Evolutionary conservation across 2,888 invertebrate genomes (phyloP), one percentile per base, ranked within the genome.

Genomic region (Ecdyonurus torrentis): DNA sequence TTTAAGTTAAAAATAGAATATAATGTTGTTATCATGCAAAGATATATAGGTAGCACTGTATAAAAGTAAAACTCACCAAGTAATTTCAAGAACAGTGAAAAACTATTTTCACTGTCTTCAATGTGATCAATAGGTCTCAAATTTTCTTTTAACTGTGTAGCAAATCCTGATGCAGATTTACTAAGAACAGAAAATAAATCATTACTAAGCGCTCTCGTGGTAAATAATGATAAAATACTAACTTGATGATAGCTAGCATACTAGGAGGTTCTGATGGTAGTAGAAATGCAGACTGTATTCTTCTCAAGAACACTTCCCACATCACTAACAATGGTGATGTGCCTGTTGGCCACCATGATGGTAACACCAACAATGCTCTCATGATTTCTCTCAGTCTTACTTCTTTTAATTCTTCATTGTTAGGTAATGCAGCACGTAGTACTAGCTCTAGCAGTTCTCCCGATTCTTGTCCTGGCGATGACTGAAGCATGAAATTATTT

Each of bases 241-340:
- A 73, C 71, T 72, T 71, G 24, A 72, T 67, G 1, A 76, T 68
- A 1, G 75, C 75, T 61, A 78, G 74, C 70, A 76, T 77, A 60
- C 77, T 76, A 59, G 78, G 71, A 0, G 78, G 74, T n/a, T 76
- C 70, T 24, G 76, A 76, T 23, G 76, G 73, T 18, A 78, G 69
- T 64, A 77, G 73, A 68, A 81, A 82, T 1, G 77, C 75, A 50
- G 77, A 76, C 69, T 82, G 80, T 2, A 83, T 72, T 69, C 78
- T 75, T 63, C 79, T 78, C 68, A 82, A 79, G 68, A 81, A 80
- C 69, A 79, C 78, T 67, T 83, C 83, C 81, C 83, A 82, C 1
- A 83, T 70, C 55, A 76, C 70, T 64, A 78, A 76, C 20, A 80
- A 70, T 59, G 79, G 74, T 64, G 78, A 76, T 10, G 76, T 75